phyloP scores from a whole-genome alignment of 1,140 invertebrate genomes.

The Drosophila watanabei region DNA sequence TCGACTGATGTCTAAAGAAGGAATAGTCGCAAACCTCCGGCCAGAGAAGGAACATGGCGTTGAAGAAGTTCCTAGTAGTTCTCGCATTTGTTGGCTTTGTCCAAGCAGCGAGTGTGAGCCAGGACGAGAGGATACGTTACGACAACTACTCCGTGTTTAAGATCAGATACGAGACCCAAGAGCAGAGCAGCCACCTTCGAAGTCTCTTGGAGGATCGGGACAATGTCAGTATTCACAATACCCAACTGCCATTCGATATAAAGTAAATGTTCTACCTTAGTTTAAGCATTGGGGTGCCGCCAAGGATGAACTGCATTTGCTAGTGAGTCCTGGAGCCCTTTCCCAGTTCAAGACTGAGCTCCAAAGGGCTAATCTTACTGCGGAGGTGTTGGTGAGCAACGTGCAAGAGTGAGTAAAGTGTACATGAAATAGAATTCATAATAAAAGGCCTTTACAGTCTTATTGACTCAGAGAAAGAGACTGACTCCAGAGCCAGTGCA shows the following conservation, averaged over 20 bases:
- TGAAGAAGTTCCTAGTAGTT: constrained; percentile 4
- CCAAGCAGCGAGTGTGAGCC: constrained; percentile 13
- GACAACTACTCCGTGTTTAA: constrained; percentile 66
- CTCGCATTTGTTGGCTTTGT: constrained; percentile 5
- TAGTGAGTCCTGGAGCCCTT: constrained; percentile 56
- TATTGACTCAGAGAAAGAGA: constrained; percentile 31
- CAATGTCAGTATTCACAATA: constrained; percentile 36
- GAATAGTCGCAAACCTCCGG: background rate
- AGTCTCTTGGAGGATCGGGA: constrained; percentile 26
- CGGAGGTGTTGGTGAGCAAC: constrained; percentile 58
- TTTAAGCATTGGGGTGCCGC: constrained; percentile 60
- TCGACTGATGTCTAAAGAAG: background rate
- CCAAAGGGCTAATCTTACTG: constrained; percentile 15
- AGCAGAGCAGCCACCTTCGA: constrained; percentile 43
- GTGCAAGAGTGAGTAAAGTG: constrained; percentile 63
- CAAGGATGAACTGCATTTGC: constrained; percentile 53
- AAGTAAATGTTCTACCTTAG: constrained; percentile 12
- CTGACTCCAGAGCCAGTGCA: background rate
- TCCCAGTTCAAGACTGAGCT: constrained; percentile 32
- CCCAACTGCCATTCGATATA: background rate
- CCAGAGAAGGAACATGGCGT: background rate
- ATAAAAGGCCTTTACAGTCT: background rate
- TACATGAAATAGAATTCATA: background rate
- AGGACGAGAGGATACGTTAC: constrained; percentile 56
- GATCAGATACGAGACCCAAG: constrained; percentile 36